Base-by-base conservation (phyloP, 2,113 vertebrate genomes). In the Acanthochromis polyacanthus region DNA sequence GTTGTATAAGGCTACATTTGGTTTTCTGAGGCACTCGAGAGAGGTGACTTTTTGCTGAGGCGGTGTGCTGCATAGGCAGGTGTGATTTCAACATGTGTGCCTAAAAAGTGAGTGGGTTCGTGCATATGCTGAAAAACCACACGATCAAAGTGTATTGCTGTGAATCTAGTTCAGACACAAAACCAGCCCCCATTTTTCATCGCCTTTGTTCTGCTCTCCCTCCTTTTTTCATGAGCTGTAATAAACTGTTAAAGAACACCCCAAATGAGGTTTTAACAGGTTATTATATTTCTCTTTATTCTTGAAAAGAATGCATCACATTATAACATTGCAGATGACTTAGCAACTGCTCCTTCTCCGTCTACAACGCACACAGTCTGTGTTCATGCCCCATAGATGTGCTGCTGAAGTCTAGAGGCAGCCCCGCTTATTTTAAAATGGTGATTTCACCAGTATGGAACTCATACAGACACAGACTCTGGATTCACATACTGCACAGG, bases 381-480 rank as follows among this genome's bases (percentile, higher is more conserved):
- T 40, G 30, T 67, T 82, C 59, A 70, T 30, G 63, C 60, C 53
- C 52, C 36, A 25, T 56, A 88, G 81, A 87, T 85, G 68, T 82
- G 68, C 51, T 73, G 23, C 71, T 59, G 68, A 78, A 82, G 72
- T 80, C 83, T 62, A 46, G 81, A 80, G 71, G 78, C 80, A 65
- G 71, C 58, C 36, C 30, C 38, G 78, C 68, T 84, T 88, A 85
- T 91, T 91, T 89, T 84, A 83, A 86, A 83, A 81, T 15, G 58
- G 75, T 95, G 92, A 95, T 93, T 90, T 94, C 89, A 94, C 88
- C 52, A 11, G 61, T 71, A 32, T 89, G 93, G 92, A 93, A 94
- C 91, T 92, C 86, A 36, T 62, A 78, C 74, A 67, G 72, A 81
- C 56, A 85, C 81, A 75, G 70, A 51, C 87, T 81, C 75, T 75